phyloP scores from a whole-genome alignment of 2,888 invertebrate species.

The Hyppa rectilinea region DNA sequence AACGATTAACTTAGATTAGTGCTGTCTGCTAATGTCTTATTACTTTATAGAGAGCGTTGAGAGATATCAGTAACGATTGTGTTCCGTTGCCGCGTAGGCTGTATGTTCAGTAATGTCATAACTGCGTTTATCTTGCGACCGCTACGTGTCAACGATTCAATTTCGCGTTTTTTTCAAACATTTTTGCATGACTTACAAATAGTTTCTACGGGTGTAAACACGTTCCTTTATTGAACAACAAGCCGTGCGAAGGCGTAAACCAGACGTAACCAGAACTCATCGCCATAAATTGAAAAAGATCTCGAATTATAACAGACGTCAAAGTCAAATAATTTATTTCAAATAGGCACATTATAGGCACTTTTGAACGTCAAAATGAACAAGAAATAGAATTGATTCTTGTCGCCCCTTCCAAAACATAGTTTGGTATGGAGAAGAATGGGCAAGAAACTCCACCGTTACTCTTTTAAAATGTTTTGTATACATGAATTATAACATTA shows the following conservation, averaged over 20 bases:
- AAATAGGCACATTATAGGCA: too few relatives aligned
- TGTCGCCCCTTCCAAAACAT: too few relatives aligned
- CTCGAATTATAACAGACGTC: too few relatives aligned
- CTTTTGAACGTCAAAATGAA: too few relatives aligned
- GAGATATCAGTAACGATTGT: neutral
- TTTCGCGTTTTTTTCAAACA: too few relatives aligned
- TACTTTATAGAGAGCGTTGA: neutral
- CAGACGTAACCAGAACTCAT: neutral
- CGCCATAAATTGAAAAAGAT: neutral
- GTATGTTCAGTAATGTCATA: neutral
- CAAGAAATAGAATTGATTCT: too few relatives aligned
- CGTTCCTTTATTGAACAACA: neutral
- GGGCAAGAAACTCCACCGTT: too few relatives aligned
- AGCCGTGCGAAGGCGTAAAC: too few relatives aligned
- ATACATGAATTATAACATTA: too few relatives aligned
- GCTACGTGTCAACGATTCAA: neutral
- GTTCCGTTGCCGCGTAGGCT: neutral
- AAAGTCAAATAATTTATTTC: too few relatives aligned
- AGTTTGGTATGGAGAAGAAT: too few relatives aligned
- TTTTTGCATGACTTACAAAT: neutral
- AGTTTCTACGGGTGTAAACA: neutral
- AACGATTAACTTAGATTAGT: slow-evolving; percentile 43
- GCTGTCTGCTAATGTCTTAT: slow-evolving; percentile 15
- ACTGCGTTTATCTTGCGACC: neutral
- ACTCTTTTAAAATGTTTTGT: too few relatives aligned